Evolutionary conservation across 2,113 vertebrate species (phyloP), one percentile per base, ranked within the genome.

Genomic region (Balaeniceps rex): DNA sequence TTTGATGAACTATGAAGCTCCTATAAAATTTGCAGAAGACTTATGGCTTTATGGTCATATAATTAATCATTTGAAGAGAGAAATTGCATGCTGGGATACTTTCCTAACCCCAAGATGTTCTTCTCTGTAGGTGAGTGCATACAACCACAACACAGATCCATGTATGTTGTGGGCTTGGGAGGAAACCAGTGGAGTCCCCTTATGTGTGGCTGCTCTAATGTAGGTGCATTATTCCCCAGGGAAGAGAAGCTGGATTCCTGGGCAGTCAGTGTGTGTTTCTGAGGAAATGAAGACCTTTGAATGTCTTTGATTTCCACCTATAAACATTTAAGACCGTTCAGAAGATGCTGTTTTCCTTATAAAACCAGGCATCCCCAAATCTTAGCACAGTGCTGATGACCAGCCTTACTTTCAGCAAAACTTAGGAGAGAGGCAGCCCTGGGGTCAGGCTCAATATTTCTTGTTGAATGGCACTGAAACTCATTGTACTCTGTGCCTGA

Each of bases 121-220:
- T 63, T 58, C 47, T 87, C 28, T 66, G 33, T 23, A 26, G 80
- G 22, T 47, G 44, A 54, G 18, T 9, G 31, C 44, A 58, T 22
- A 25, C 17, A 87, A 51, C 25, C 29, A 34, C n/a, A 75, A 58
- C 34, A 52, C 17, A 38, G 18, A 38, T 26, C 19, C 40, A 44
- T 1, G 18, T 11, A 31, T 7, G 40, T 46, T 25, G 11, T 54
- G 55, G 88, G 18, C 16, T 22, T 70, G 64, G 69, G 24, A 55
- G 22, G 22, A 65, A 91, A 52, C 4, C 3, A 0, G 5, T 23
- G 28, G 24, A 16, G 4, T 12, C 15, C 6, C 5, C 12, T 12
- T 16, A 14, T 0, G 4, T 38, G 42, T 42, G 0, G 0, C 21
- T 74, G 42, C 31, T 51, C 31, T 76, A 33, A n/a, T 28, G 6